phyloP scores from a whole-genome alignment of 2,888 invertebrate species.

The Dynastes hyllus region DNA sequence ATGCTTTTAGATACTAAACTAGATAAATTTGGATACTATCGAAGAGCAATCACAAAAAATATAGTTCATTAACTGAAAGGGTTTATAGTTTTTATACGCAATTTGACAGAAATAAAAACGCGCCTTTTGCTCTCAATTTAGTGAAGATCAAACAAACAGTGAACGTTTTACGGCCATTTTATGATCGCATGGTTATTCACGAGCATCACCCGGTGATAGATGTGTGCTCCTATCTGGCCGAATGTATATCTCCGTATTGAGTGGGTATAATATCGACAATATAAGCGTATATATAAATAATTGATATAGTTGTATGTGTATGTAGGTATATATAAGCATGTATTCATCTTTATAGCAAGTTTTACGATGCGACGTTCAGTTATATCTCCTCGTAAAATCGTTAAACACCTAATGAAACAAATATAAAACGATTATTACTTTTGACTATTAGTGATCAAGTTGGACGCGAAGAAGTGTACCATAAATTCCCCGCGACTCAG shows the following conservation, averaged over 20 bases:
- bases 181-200: constrained; percentile 1
- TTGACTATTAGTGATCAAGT: constrained; percentile 34
- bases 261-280: not conserved
- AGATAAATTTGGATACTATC: no score
- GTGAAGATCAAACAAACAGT: constrained; percentile 32
- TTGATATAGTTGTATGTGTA: constrained; percentile 14
- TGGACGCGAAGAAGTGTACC: constrained; percentile 28
- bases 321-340: constrained; percentile 27
- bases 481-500: constrained; percentile 25
- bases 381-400: constrained; percentile 51
- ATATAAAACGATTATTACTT: constrained; percentile 48
- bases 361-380: constrained; percentile 49
- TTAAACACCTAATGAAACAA: constrained; percentile 57
- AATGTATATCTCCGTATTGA: not conserved
- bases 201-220: constrained; percentile 7
- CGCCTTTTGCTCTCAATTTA: constrained; percentile 17
- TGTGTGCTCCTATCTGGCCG: constrained; percentile 5
- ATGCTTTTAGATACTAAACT: no score
- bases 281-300: constrained; percentile 28
- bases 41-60: no score
- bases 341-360: constrained; percentile 48
- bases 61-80: not conserved
- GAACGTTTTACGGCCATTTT: constrained; percentile 25
- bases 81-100: constrained; percentile 10
- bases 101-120: constrained; percentile 1